Evolutionary conservation across 1,140 invertebrate genomes (phyloP), one percentile per base, ranked within the genome.

Genomic region (Phymorhynchus buccinoides): DNA sequence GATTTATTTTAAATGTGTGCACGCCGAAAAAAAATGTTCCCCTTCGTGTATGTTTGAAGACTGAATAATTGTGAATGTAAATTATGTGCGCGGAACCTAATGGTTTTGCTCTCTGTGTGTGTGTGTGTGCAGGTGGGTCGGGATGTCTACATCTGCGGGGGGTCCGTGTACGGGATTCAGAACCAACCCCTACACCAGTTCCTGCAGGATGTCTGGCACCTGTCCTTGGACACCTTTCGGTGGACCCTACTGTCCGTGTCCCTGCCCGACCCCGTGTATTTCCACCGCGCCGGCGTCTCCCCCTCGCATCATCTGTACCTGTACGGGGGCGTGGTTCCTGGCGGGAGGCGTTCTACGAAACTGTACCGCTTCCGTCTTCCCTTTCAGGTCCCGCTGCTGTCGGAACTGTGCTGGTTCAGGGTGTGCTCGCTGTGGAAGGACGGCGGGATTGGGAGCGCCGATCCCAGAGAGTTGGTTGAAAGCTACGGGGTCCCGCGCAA

Each of bases 241-340:
- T 89, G 88, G 88, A 78, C 44, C 3, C 84, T 85, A 75, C 73
- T 89, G 2, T 30, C 41, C 18, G 78, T 86, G 35, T 71, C 41
- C 12, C 80, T 89, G 22, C 87, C 88, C 3, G 80, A 86, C 14
- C 82, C 85, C 3, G 27, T 89, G 75, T 89, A 88, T 42, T 89
- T 88, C 30, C 88, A 89, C 62, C 80, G 85, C 37, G 85, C 80
- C 1, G 73, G 52, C 18, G 66, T 87, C 18, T 89, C 88, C 4
- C 88, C 88, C 52, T 77, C 88, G 9, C 83, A 85, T 7, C 83
- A 86, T 48, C 84, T 89, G 86, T 89, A 86, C 56, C 35, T 89
- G n/a, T 89, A 86, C 77, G 88, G 88, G 30, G 88, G 88, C 9
- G 87, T 89, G 18, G 77, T 75, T 42, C 66, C 22, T 1, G 77